Evolutionary conservation across 1,140 invertebrate genomes (phyloP), one percentile per base, ranked within the genome.

Genomic region (Aplysia californica): DNA sequence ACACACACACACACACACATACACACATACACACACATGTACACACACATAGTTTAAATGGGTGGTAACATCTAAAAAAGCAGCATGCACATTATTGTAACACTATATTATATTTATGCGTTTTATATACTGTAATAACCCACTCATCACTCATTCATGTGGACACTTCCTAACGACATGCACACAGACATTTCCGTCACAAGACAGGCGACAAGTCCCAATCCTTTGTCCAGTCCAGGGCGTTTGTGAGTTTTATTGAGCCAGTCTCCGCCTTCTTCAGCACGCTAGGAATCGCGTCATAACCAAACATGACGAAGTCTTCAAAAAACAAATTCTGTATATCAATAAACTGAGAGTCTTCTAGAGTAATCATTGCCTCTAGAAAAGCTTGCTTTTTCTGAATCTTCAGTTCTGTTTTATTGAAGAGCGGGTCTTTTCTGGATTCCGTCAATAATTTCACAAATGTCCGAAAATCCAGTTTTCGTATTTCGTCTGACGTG

Each of bases 301-400:
- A 78, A 10, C 64, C 64, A 59, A 73, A 73, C 59, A 73, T 29
- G 2, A 33, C 20, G 41, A 72, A 72, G 29, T 71, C 69, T 5
- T 41, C 20, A 0, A 23, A 58, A n/a, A 55, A 72, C 15, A 72
- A 26, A 1, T n/a, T n/a, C 3, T 21, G 29, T 15, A 72, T 21
- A 31, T 55, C 31, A 15, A 29, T 2, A 21, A 69, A 31, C 4
- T 69, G 41, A 4, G 35, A 18, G 1, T 39, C 10, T 29, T 44
- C 26, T 3, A 77, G n/a, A 3, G 21, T 41, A 18, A n/a, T 59
- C n/a, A 44, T 71, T 1, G 76, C 76, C 5, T 72, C 64, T n/a
- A 39, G 20, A n/a, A 73, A 1, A 5, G 76, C 76, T 10, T 67
- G 38, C 29, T 39, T n/a, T 26, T 73, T 78, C 70, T 78, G 76